phyloP scores from a whole-genome alignment of 2,113 vertebrate genomes.

The Ptyas mucosa region DNA sequence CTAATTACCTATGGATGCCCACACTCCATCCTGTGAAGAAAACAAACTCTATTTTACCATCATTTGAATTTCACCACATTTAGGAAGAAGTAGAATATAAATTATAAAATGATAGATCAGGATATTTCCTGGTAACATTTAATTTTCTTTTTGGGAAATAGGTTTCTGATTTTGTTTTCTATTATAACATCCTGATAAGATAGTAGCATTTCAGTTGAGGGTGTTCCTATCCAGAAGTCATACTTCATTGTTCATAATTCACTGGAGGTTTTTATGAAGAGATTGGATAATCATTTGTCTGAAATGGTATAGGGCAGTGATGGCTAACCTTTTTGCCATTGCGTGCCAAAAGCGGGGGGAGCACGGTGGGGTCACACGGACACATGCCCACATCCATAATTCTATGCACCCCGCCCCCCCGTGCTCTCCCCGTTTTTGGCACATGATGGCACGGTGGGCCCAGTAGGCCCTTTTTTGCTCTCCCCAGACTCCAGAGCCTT shows the following conservation, averaged over 20 bases:
- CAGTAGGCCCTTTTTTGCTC: too few relatives aligned
- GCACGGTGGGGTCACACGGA: too few relatives aligned
- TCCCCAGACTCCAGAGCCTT: too few relatives aligned
- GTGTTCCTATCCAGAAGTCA: neutral
- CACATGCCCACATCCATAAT: too few relatives aligned
- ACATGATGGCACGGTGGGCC: too few relatives aligned
- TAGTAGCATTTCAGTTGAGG: neutral
- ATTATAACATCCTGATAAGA: neutral
- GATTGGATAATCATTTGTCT: neutral
- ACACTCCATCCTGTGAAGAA: neutral
- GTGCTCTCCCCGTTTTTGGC: too few relatives aligned
- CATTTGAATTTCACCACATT: neutral
- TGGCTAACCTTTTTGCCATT: too few relatives aligned
- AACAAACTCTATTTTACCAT: neutral
- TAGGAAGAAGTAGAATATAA: neutral
- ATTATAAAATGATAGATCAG: neutral
- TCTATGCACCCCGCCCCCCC: too few relatives aligned
- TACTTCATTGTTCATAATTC: neutral
- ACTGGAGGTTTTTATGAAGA: neutral
- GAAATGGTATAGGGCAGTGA: neutral
- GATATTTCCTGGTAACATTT: neutral
- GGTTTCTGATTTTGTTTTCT: neutral
- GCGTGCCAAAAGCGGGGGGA: too few relatives aligned
- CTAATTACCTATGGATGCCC: neutral
- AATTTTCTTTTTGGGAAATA: neutral